phyloP scores from a whole-genome alignment of 2,888 invertebrate species.

The Caenorhabditis zanzibari region DNA sequence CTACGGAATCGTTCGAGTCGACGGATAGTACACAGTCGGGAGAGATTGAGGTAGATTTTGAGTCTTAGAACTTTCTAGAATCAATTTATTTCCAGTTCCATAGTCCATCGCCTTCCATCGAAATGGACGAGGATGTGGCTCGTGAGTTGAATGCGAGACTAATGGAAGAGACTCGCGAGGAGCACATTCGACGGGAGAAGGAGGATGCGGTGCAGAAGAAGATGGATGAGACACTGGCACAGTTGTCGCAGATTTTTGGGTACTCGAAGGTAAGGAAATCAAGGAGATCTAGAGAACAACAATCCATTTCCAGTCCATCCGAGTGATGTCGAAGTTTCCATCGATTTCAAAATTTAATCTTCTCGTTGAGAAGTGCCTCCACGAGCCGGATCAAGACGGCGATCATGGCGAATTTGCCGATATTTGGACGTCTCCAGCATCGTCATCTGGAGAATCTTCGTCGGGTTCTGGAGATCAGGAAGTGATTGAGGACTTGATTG shows the following conservation, averaged over 20 bases:
- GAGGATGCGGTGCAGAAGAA: constrained; percentile 34
- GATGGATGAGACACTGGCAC: constrained; percentile 62
- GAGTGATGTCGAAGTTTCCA: constrained; percentile 63
- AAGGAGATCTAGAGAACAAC: not conserved
- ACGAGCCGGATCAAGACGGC: constrained; percentile 50
- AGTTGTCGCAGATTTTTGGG: constrained; percentile 67
- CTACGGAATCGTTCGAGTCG: constrained; percentile 50
- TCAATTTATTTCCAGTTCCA: not conserved
- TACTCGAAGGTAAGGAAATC: constrained; percentile 42
- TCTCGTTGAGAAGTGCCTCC: constrained; percentile 66
- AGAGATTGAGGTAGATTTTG: constrained; percentile 7
- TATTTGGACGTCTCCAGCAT: constrained; percentile 3
- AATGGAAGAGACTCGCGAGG: constrained; percentile 22
- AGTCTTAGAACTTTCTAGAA: not conserved
- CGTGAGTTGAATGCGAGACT: constrained; percentile 21
- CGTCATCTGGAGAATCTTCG: not conserved
- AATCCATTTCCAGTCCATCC: constrained; percentile 47
- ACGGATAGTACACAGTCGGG: constrained; percentile 40
- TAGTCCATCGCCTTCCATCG: constrained; percentile 12
- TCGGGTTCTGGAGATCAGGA: not conserved
- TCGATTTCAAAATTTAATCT: constrained; percentile 39
- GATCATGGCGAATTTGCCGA: constrained; percentile 53
- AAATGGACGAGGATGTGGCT: constrained; percentile 41
- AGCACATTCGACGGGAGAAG: constrained; percentile 18
- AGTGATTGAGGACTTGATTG: constrained; percentile 48